Base-by-base conservation (phyloP, 2,113 vertebrate species). In the Ranitomeya variabilis region DNA sequence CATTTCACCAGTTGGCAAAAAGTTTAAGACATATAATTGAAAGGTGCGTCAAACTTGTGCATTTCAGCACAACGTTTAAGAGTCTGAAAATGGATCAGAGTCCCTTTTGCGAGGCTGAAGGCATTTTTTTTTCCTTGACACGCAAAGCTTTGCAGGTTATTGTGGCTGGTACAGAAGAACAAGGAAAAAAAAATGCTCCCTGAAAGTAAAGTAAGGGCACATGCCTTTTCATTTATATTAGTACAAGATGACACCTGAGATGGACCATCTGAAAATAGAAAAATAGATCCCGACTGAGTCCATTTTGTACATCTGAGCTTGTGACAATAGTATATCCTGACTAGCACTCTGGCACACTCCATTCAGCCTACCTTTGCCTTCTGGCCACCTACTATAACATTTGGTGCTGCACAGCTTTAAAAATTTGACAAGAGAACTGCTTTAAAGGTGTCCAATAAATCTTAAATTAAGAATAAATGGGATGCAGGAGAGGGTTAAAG, bases 221-320 rank as follows among this genome's bases (percentile, higher is more conserved):
- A 80, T 60, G 62, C 62, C 64, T 87, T 80, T 66, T 80, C 51
- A 80, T 87, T 80, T 69, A 71, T 52, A 80, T 79, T 80, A 80
- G 86, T 87, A 64, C 86, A 81, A 87, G 86, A 87, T 87, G 86
- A 87, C 86, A 83, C 80, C 87, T 85, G 81, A 84, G 87, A 89
- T 79, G 87, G 87, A 84, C 87, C 45, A 67, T 60, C 57, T 66
- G 23, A 85, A 69, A 84, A 89, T 89, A 89, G 31, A 89, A 89
- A 89, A 89, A 84, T 89, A 89, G 81, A 89, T 59, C 71, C 74
- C 60, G 8, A 57, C 23, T 57, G 69, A 60, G 59, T 60, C 64
- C 67, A 84, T 55, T 77, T 19, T 78, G 45, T 89, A 85, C 82
- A 89, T 51, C 16, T 84, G 60, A 78, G 60, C 87, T 37, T 55